Evolutionary conservation across 1,140 invertebrate species (phyloP), one percentile per base, ranked within the genome.

Genomic region (Caenorhabditis tropicalis): DNA sequence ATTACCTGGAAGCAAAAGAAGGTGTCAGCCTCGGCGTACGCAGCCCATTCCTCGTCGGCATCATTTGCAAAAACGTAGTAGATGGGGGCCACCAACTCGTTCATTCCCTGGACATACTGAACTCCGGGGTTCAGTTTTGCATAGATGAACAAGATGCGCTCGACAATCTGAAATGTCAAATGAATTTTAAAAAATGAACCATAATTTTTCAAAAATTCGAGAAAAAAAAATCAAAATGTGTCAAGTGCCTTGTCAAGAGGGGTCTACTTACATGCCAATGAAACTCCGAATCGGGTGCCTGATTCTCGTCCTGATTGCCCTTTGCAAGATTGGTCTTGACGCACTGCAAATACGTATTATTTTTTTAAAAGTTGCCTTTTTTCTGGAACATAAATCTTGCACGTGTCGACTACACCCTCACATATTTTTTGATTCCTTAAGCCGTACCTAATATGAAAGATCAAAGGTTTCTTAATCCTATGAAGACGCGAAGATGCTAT

Each of bases 61-160:
- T 99, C 96, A 53, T 94, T 95, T 19, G 97, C 96, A 92, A 99
- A 97, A 9, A 96, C 95, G 92, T 98, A 97, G 92, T 99, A 99
- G 88, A 99, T 97, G 24, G 97, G 97, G 0, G 97, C 98, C 83
- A 99, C 94, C 87, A 99, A 98, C 92, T 99, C 98, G 93, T 99
- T 99, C 97, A 99, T 99, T 84, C 98, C 97, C 92, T 99, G 96
- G 0, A 98, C 96, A 92, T 99, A 99, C 4, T 96, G 95, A 91
- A 98, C 96, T 0, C 97, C 97, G 5, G 97, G 96, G 93, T 99
- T 99, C 2, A 99, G 93, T 92, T 99, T 99, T 0, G 96, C 96
- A 92, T 98, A 99, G 5, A 99, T 93, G 91, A 99, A 99, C 31
- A 99, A 92, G 91, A 99, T 96, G 87, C 98, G 93, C 91, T 99